Evolutionary conservation across 2,888 invertebrate genomes (phyloP).

Genomic region (Anoplius nigerrimus): DNA sequence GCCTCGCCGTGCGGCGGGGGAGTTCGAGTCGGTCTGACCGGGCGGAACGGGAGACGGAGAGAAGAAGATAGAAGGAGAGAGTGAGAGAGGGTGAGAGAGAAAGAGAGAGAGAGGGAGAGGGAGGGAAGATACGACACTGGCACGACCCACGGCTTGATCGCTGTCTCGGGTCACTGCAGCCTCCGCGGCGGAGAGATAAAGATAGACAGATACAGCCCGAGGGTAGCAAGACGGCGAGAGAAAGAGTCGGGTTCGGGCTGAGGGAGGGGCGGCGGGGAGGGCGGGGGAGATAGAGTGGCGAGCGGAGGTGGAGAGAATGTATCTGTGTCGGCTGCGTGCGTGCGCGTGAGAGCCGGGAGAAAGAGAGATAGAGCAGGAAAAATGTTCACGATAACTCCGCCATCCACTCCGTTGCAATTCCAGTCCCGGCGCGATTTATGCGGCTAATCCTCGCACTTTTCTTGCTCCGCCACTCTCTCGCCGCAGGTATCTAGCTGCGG

Average conservation of each 20-base stretch:
- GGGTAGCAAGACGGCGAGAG: not conserved
- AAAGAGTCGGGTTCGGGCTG: not conserved
- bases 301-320: constrained; percentile 28
- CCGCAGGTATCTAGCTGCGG: constrained; percentile 15
- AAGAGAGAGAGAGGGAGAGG: constrained; percentile 18
- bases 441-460: constrained; percentile 54
- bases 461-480: constrained; percentile 15
- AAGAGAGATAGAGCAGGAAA: constrained; percentile 50
- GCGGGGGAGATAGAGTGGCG: constrained; percentile 11
- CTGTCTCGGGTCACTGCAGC: constrained; percentile 66
- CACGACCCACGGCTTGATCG: constrained; percentile 67
- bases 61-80: constrained; percentile 28
- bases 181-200: constrained; percentile 26
- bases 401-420: constrained; percentile 47
- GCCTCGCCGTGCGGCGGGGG: constrained; percentile 49
- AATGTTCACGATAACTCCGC: constrained; percentile 63
- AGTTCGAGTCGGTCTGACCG: constrained; percentile 35
- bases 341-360: not conserved
- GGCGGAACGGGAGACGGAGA: constrained; percentile 25
- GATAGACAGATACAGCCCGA: not conserved
- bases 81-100: constrained; percentile 23
- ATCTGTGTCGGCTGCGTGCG: not conserved
- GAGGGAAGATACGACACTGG: constrained; percentile 58
- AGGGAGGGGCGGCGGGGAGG: constrained; percentile 5
- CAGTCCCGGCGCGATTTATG: constrained; percentile 53